These are phyloP conservation scores for Megaceryle alcyon DNA, from an alignment of 2,797 vertebrate species.

Conservation along the genomic window DNA sequence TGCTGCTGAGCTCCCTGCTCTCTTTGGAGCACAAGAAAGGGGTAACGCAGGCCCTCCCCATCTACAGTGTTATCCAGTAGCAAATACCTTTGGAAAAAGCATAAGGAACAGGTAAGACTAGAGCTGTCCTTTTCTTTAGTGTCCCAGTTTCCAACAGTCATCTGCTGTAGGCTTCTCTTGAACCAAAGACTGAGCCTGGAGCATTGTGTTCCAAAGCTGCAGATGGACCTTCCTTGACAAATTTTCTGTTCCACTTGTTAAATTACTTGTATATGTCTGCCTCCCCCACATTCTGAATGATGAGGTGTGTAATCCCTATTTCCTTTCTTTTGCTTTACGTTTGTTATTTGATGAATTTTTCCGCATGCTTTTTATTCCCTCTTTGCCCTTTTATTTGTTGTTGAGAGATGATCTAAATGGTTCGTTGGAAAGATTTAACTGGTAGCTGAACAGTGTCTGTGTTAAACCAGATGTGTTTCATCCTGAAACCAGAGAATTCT, in stretches of 20 bases:
- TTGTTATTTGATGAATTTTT: not conserved
- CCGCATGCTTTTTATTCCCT: not conserved
- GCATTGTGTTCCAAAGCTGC: not conserved
- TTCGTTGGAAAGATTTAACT: not conserved
- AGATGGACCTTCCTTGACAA: not conserved
- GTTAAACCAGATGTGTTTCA: not conserved
- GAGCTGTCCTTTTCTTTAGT: not conserved
- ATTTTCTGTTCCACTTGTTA: not conserved
- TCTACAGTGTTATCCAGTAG: not conserved
- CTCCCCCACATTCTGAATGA: not conserved
- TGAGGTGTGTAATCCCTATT: fast-evolving
- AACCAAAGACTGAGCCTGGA: not conserved
- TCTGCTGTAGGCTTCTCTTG: not conserved
- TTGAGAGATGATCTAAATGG: not conserved
- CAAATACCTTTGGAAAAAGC: not conserved
- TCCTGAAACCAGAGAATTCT: not conserved
- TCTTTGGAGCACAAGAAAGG: not conserved
- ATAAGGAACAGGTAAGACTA: not conserved
- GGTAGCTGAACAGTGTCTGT: not conserved
- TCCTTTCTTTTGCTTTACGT: not conserved
- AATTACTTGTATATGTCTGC: not conserved
- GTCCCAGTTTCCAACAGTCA: not conserved
- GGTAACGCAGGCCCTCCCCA: not conserved
- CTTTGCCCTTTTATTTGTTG: not conserved
- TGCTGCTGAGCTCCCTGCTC: not conserved